Evolutionary conservation across 2,797 vertebrate species (phyloP).

Genomic region (Eulemur coronatus): DNA sequence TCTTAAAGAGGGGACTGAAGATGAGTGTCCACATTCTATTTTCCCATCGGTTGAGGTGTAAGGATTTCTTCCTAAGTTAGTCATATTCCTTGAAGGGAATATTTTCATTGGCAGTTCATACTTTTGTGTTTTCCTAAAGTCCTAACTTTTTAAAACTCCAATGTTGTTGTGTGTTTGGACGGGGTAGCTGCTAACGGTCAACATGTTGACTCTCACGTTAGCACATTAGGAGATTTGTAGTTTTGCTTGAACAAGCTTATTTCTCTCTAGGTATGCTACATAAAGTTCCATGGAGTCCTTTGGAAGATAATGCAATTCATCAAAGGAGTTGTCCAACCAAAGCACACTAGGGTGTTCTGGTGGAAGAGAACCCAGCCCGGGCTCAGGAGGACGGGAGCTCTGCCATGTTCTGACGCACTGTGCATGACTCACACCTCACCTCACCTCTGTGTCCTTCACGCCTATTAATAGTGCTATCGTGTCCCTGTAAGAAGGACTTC

Average conservation of each 20-base stretch:
- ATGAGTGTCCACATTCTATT: neutral
- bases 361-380: neutral
- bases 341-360: neutral
- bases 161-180: neutral
- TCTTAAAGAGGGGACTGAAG: neutral
- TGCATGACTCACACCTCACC: too few relatives aligned
- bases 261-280: neutral
- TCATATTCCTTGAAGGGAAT: neutral
- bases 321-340: neutral
- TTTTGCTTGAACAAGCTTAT: constrained; percentile 29
- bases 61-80: neutral
- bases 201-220: constrained; percentile 1
- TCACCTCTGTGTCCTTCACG: neutral
- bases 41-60: neutral
- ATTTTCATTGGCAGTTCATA: neutral
- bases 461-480: too few relatives aligned
- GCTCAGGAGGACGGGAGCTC: neutral
- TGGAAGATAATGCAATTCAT: neutral
- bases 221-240: constrained; percentile 12
- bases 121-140: neutral
- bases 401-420: neutral
- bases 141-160: neutral
- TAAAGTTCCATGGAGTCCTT: neutral
- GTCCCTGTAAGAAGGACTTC: neutral
- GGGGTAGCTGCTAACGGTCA: neutral